phyloP scores from a whole-genome alignment of 2,113 vertebrate genomes.

The Glaucidium brasilianum region DNA sequence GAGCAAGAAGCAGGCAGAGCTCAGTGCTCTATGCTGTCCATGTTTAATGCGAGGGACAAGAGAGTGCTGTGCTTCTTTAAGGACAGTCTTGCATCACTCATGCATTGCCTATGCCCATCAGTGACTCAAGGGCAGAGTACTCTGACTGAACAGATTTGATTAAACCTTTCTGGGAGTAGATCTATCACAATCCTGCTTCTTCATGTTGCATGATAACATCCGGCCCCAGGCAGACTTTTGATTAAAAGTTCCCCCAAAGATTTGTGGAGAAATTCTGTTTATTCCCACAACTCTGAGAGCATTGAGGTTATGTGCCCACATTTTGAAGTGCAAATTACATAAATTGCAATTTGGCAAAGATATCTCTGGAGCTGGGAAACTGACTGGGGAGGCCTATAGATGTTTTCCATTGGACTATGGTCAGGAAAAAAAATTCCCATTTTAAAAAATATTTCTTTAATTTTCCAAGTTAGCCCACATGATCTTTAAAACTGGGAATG shows the following conservation, averaged over 20 bases:
- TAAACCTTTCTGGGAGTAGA: constrained; percentile 58
- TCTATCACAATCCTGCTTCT: constrained; percentile 61
- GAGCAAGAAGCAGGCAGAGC: neutral
- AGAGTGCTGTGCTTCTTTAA: neutral
- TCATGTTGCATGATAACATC: constrained; percentile 61
- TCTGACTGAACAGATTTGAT: constrained; percentile 58
- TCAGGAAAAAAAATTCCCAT: neutral
- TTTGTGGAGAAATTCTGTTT: constrained; percentile 64
- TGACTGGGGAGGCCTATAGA: neutral
- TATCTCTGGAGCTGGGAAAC: neutral
- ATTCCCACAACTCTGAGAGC: constrained; percentile 55
- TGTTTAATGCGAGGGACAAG: neutral
- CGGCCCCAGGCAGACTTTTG: constrained; percentile 49
- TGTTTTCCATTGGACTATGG: neutral
- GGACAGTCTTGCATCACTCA: constrained; percentile 38
- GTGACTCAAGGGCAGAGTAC: constrained; percentile 43
- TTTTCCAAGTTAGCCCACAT: neutral
- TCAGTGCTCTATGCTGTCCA: neutral
- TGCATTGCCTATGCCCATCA: constrained; percentile 33
- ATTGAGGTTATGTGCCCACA: constrained; percentile 41
- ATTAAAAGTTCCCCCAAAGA: constrained; percentile 59
- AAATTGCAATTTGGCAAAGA: constrained; percentile 48
- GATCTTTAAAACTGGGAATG: neutral
- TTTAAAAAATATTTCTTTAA: neutral
- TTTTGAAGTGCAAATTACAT: constrained; percentile 68